Evolutionary conservation across 2,888 invertebrate genomes (phyloP).

Genomic region (Cremastinae sp.): DNA sequence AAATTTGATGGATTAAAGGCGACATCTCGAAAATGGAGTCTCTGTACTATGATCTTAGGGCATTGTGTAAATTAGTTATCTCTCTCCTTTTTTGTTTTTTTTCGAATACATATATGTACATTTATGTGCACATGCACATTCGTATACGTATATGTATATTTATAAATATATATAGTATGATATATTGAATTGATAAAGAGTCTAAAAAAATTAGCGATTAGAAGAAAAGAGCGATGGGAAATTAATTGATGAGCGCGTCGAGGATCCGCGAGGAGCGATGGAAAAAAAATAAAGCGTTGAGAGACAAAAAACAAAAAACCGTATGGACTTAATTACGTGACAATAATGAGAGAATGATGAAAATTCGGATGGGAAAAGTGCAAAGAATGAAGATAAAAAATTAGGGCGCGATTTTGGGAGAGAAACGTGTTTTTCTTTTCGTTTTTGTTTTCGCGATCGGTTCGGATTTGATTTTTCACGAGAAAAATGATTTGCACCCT

Average conservation of each 20-base stretch:
- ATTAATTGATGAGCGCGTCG: neutral
- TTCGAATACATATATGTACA: constrained; percentile 21
- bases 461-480: too few relatives aligned
- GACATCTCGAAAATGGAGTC: constrained; percentile 65
- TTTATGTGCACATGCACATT: constrained; percentile 27
- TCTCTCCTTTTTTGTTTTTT: constrained; percentile 54
- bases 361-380: constrained; percentile 14
- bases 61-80: constrained; percentile 70
- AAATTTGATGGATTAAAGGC: constrained; percentile 41
- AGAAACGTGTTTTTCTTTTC: constrained; percentile 12
- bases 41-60: constrained; percentile 73
- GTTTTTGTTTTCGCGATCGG: too few relatives aligned
- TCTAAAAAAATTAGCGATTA: constrained; percentile 49
- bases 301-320: constrained; percentile 42
- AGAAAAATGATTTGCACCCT: too few relatives aligned
- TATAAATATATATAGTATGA: constrained; percentile 45
- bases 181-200: constrained; percentile 57
- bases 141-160: constrained; percentile 31
- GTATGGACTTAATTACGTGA: constrained; percentile 61
- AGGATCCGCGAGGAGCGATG: too few relatives aligned
- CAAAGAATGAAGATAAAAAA: constrained; percentile 30
- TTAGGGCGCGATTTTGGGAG: constrained; percentile 24
- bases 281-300: constrained; percentile 12
- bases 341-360: constrained; percentile 58
- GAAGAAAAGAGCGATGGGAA: constrained; percentile 33